A percentile compares a stretch with the other conserved stretches of the same genome.
These are phyloP conservation scores for Mesorhabditis sp. DNA, from an alignment of 2,888 invertebrate species.

Conservation along the genomic window DNA sequence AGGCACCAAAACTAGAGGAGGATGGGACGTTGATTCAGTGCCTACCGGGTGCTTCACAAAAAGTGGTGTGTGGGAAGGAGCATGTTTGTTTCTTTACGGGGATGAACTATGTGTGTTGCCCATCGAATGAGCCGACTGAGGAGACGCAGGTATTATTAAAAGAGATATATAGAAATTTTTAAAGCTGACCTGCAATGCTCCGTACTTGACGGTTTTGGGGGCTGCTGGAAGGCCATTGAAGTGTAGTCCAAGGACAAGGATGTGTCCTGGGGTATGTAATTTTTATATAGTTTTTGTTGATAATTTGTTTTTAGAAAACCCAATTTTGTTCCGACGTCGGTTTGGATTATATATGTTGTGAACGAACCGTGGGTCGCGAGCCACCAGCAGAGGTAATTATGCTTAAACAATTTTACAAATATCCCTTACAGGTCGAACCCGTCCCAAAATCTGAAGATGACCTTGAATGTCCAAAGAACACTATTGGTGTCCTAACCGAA, in stretches of 20 bases:
- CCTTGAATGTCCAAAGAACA: constrained; percentile 30
- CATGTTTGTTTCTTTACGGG: constrained; percentile 56
- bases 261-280: constrained; percentile 37
- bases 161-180: background rate
- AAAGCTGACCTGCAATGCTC: constrained; percentile 35
- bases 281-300: no score
- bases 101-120: constrained; percentile 56
- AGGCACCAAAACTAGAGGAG: constrained; percentile 40
- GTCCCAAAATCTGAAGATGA: constrained; percentile 19
- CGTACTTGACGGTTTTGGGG: constrained; percentile 39
- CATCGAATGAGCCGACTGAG: constrained; percentile 44
- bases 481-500: constrained; percentile 29
- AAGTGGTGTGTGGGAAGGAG: constrained; percentile 44
- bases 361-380: constrained; percentile 18
- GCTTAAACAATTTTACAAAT: background rate
- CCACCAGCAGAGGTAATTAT: constrained; percentile 1
- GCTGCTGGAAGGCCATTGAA: constrained; percentile 38
- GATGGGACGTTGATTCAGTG: constrained; percentile 45
- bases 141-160: constrained; percentile 19
- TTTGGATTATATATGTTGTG: constrained; percentile 45
- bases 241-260: constrained; percentile 32
- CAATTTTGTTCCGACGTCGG: constrained; percentile 44
- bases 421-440: background rate
- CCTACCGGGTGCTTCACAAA: constrained; percentile 49
- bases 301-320: constrained; percentile 22